phyloP scores from a whole-genome alignment of 2,888 invertebrate genomes.

The Lamellibrachia satsuma region DNA sequence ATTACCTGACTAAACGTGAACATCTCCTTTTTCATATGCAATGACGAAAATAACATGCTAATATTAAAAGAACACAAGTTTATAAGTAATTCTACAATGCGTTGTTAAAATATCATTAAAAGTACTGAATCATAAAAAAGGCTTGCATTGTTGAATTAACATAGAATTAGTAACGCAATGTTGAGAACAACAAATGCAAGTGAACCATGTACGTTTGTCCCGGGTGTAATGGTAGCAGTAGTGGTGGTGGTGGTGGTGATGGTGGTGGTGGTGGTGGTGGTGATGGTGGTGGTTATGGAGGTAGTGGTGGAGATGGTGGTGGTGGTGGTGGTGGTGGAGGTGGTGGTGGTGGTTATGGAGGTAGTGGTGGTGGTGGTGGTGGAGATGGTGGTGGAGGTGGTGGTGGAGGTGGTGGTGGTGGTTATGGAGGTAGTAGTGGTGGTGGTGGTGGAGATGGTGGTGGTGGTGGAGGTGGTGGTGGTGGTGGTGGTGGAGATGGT shows the following conservation, averaged over 20 bases:
- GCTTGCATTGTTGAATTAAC: no score
- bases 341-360: neutral
- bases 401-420: constrained; percentile 14
- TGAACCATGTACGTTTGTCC: no score
- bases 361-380: constrained; percentile 23
- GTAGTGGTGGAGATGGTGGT: neutral
- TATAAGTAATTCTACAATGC: no score
- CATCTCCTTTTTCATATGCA: no score
- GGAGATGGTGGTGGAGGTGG: neutral
- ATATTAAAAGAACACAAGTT: no score
- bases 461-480: constrained; percentile 18
- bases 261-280: constrained; percentile 8
- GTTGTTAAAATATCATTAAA: no score
- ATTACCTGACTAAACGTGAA: no score
- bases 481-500: constrained; percentile 20
- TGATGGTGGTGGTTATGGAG: neutral
- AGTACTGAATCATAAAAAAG: no score
- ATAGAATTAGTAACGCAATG: no score
- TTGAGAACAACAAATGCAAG: no score
- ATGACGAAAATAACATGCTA: no score
- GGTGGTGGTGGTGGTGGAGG: neutral
- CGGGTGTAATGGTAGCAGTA: constrained; percentile 1
- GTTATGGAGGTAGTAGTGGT: neutral
- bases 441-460: constrained; percentile 18
- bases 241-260: constrained; percentile 20